phyloP scores from a whole-genome alignment of 2,113 vertebrate species.

The Ascaphus truei region DNA sequence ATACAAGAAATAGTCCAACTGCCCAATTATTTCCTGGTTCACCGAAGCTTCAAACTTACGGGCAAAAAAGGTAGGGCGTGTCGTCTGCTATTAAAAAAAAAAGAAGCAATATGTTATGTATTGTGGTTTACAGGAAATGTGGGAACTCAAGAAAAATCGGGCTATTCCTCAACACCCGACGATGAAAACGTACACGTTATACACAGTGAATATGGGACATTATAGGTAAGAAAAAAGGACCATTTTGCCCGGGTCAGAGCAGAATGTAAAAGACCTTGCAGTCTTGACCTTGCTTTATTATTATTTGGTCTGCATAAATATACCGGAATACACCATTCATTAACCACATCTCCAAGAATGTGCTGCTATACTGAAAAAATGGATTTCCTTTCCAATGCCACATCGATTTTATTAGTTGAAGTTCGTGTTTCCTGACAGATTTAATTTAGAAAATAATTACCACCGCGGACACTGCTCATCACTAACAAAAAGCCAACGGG shows the following conservation, averaged over 20 bases:
- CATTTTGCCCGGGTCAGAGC: no score
- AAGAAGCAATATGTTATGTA: not conserved
- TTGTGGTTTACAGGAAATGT: no score
- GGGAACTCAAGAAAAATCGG: no score
- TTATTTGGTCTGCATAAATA: no score
- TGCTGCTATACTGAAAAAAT: not conserved
- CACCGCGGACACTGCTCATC: not conserved
- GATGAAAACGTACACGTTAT: no score
- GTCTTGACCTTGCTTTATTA: no score
- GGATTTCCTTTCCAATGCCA: conserved; percentile 10
- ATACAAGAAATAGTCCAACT: conserved; percentile 87
- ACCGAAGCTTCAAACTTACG: conserved; percentile 96
- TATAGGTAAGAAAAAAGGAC: no score
- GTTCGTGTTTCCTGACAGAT: not conserved
- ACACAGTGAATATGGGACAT: no score
- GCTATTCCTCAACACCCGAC: no score
- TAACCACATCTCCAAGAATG: conserved; percentile 20
- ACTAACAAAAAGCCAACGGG: not conserved
- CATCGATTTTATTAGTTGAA: conserved; percentile 22
- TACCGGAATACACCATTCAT: not conserved
- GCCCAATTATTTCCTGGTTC: conserved; percentile 93
- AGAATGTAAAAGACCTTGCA: no score
- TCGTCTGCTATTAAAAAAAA: conserved; percentile 76
- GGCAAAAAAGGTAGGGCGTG: conserved; percentile 93
- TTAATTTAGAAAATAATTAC: not conserved